Base-by-base conservation (phyloP, 2,888 invertebrate genomes). In the Dasypogon diadema region DNA sequence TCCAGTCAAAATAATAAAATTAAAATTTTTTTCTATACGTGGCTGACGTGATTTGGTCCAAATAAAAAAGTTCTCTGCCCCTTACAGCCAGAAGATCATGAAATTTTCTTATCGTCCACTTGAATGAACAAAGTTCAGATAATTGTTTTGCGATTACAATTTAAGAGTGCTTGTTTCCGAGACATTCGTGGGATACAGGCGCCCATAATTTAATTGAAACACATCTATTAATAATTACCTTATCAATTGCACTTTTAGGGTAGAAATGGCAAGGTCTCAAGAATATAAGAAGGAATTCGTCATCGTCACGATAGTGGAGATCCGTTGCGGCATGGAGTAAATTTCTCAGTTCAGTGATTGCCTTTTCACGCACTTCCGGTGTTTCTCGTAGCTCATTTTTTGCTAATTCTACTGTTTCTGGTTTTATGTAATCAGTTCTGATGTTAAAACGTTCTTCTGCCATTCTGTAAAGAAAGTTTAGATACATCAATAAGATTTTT, bases 221-320 rank as follows among this genome's bases (percentile, higher is more conserved):
- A n/a, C n/a, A n/a, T n/a, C n/a, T n/a, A n/a, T n/a, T n/a, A n/a
- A n/a, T n/a, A n/a, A 30, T 37, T 83, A 93, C 93, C 88, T 95
- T 87, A 82, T 91, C 91, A 75, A 91, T 87, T 0, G 95, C 95
- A 85, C 94, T 93, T 81, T 94, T 89, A 0, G 94, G 92, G 81
- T 95, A 94, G 87, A 90, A 95, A 84, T 95, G 95, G 86, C 92
- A 92, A 24, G 94, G 93, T 76, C 95, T 89, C 75, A 95, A 87
- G 83, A 93, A 94, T 78, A 93, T 92, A n/a, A 90, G 87, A 8
- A 95, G 88, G 54, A 92, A 89, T 34, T 93, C 93, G 80, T 95
- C 94, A 80, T 93, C 93, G 51, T 93, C 93, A 76, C 89, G 89
- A 81, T 87, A 93, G 82, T 89, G 87, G 74, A 94, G 82, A 77